phyloP scores from a whole-genome alignment of 2,888 invertebrate species.

The Xestia xanthographa region DNA sequence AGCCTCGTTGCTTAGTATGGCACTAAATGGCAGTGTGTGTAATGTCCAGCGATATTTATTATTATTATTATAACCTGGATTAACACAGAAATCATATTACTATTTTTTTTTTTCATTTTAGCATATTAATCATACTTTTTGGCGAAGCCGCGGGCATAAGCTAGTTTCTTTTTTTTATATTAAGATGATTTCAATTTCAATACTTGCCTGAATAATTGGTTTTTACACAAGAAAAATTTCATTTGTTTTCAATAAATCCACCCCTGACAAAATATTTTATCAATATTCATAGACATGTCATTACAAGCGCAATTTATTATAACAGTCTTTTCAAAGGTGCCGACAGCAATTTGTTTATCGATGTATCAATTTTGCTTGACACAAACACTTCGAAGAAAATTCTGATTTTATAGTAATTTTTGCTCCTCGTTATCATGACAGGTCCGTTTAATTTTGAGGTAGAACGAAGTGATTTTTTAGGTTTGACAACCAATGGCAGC shows the following conservation, averaged over 20 bases:
- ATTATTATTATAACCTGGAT: too few relatives aligned
- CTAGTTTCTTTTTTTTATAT: too few relatives aligned
- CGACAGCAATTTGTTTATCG: conserved; percentile 39
- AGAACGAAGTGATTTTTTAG: neutral
- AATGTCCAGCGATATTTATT: too few relatives aligned
- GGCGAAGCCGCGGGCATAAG: too few relatives aligned
- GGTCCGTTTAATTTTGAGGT: conserved; percentile 8
- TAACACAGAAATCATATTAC: too few relatives aligned
- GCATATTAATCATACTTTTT: too few relatives aligned
- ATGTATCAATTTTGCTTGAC: conserved; percentile 44
- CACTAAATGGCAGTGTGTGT: too few relatives aligned
- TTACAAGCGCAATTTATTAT: conserved; percentile 17
- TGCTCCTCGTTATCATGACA: conserved; percentile 11
- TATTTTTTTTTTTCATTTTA: too few relatives aligned
- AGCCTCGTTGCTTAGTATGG: too few relatives aligned
- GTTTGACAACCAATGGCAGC: neutral
- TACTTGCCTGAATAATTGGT: too few relatives aligned
- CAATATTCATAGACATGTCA: neutral
- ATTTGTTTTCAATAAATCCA: neutral
- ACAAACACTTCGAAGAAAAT: conserved; percentile 25
- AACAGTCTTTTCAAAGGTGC: conserved; percentile 16
- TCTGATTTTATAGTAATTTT: conserved; percentile 33
- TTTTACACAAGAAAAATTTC: too few relatives aligned
- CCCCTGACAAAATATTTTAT: neutral
- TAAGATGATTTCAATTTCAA: too few relatives aligned